Conservation (phyloP, 2,113 vertebrate species). For the Fulica atra region DNA sequence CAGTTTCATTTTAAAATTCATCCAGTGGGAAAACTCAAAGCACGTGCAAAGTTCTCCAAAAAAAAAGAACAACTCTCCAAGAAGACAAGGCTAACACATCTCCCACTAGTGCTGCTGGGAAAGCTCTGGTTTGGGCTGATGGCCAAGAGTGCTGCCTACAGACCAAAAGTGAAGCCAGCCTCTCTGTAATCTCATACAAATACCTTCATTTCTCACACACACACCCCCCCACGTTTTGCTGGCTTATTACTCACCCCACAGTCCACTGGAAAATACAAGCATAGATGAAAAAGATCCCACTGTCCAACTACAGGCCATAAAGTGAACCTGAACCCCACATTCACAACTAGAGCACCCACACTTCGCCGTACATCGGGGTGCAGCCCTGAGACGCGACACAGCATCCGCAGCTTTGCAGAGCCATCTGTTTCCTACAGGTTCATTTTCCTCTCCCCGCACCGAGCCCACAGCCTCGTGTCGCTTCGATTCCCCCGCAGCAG, state of each 20-base stretch:
- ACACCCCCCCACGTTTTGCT: background rate
- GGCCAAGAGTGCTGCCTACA: background rate
- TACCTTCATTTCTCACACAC: background rate
- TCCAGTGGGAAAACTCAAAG: background rate
- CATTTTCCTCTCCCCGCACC: background rate
- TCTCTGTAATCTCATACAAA: background rate
- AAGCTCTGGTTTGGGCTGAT: background rate
- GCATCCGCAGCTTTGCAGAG: fast-evolving
- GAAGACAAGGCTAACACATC: background rate
- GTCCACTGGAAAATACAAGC: background rate
- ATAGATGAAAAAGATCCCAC: background rate
- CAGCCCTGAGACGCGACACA: background rate
- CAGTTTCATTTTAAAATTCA: background rate
- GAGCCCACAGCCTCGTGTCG: background rate
- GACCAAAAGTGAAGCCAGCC: background rate
- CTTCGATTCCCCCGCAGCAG: background rate
- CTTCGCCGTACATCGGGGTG: fast-evolving
- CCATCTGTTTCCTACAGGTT: background rate
- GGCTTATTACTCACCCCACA: background rate
- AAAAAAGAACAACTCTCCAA: background rate
- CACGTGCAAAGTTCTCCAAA: background rate
- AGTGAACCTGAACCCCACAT: background rate
- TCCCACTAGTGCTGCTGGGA: background rate
- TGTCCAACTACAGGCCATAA: background rate
- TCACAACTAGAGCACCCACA: background rate